These are phyloP conservation scores for Oreonectes daqikongensis DNA, from an alignment of 2,797 vertebrate genomes.

Conservation along the genomic window DNA sequence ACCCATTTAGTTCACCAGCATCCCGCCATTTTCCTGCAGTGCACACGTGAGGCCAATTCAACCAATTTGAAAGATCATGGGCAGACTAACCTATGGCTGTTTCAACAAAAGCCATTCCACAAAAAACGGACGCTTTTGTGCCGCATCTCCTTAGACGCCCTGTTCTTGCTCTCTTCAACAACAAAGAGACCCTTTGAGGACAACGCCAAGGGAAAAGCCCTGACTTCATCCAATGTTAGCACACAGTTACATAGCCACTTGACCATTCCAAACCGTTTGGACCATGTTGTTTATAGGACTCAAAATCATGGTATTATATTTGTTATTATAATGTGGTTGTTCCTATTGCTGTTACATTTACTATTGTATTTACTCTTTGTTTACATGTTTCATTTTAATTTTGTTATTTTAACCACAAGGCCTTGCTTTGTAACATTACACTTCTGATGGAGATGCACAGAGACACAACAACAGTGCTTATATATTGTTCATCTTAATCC, in stretches of 20 bases:
- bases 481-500: slow-evolving; percentile 57
- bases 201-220: slow-evolving; percentile 48
- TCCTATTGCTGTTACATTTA: slow-evolving; percentile 58
- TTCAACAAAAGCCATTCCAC: slow-evolving; percentile 61
- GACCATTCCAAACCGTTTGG: slow-evolving; percentile 53
- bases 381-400: slow-evolving; percentile 51
- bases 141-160: slow-evolving; percentile 36
- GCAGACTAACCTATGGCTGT: slow-evolving; percentile 43
- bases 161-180: slow-evolving; percentile 42
- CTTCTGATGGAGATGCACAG: slow-evolving; percentile 40
- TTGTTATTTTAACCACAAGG: slow-evolving; percentile 50
- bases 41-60: slow-evolving; percentile 22
- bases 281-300: slow-evolving; percentile 61
- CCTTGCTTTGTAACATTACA: slow-evolving; percentile 52
- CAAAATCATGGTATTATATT: slow-evolving; percentile 62
- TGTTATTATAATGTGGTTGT: slow-evolving; percentile 59
- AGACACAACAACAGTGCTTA: slow-evolving; percentile 45
- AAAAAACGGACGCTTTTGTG: slow-evolving; percentile 54
- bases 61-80: not conserved
- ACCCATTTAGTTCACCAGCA: slow-evolving; percentile 43
- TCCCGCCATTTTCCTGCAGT: slow-evolving; percentile 50
- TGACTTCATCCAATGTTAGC: slow-evolving; percentile 51
- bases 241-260: slow-evolving; percentile 41
- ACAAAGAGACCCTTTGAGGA: slow-evolving; percentile 55
- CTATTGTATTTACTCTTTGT: slow-evolving; percentile 60